Percentiles rank a stretch among this genome's conserved stretches.
These are phyloP conservation scores for Zaprionus tsacasi DNA, from an alignment of 1,140 invertebrate genomes.

Conservation along the genomic window DNA sequence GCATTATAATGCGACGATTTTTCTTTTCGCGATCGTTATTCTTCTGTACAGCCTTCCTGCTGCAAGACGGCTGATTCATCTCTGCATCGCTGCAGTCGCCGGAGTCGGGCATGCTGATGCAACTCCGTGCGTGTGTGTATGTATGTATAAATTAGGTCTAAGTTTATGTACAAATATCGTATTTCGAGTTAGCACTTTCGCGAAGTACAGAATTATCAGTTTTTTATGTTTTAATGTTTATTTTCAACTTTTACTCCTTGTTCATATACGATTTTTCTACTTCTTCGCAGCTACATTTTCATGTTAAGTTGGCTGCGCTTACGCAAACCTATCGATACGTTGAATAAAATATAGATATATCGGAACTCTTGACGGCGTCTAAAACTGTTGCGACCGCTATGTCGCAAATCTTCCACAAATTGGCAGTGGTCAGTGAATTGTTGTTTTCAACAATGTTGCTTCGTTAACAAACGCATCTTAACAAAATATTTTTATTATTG, in stretches of 20 bases:
- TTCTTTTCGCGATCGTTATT: constrained; percentile 46
- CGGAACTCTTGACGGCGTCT: constrained; percentile 28
- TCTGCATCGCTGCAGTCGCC: constrained; percentile 59
- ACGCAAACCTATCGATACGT: constrained; percentile 46
- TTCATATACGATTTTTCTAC: constrained; percentile 55
- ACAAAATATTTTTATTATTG: neutral
- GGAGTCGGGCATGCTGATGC: constrained; percentile 80
- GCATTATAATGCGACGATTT: constrained; percentile 80
- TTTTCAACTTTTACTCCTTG: constrained; percentile 48
- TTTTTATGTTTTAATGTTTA: constrained; percentile 44
- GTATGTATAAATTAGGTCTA: constrained; percentile 11
- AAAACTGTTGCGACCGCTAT: constrained; percentile 35
- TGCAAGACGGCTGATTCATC: constrained; percentile 68
- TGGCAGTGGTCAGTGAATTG: constrained; percentile 11
- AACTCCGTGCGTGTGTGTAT: constrained; percentile 57
- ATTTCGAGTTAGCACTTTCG: constrained; percentile 2
- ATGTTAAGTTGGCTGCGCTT: constrained; percentile 54
- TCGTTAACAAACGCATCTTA: neutral
- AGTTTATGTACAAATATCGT: constrained; percentile 20
- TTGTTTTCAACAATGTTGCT: neutral
- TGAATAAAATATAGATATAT: constrained; percentile 33
- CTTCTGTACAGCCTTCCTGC: constrained; percentile 38
- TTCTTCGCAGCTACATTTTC: constrained; percentile 49
- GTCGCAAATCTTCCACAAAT: constrained; percentile 8
- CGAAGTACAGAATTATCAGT: neutral